Percentiles rank a stretch among this genome's conserved stretches.
These are phyloP conservation scores for Caenorhabditis wallacei DNA, from an alignment of 2,888 invertebrate species.

Conservation along the genomic window DNA sequence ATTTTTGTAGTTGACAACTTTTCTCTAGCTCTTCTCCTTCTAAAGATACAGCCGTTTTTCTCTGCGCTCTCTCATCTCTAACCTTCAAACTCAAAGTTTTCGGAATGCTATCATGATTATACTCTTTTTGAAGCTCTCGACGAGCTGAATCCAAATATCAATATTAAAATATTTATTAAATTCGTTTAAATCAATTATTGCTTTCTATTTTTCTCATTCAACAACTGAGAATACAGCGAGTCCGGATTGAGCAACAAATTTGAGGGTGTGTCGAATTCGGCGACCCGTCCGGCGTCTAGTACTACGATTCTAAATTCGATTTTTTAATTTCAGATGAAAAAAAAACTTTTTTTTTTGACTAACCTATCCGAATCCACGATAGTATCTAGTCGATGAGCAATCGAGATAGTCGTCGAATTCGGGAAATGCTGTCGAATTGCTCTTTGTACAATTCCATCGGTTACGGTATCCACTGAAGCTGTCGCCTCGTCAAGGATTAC, in stretches of 20 bases:
- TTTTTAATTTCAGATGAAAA: neutral
- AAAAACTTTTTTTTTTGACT: constrained; percentile 82
- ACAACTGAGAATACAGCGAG: constrained; percentile 83
- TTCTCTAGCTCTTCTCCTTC: no score
- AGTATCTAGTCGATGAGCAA: constrained; percentile 93
- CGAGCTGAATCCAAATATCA: neutral
- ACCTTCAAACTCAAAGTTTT: no score
- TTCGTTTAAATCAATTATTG: constrained; percentile 11
- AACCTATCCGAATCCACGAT: constrained; percentile 90
- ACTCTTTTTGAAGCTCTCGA: neutral
- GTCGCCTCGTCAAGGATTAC: constrained; percentile 86
- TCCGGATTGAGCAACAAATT: constrained; percentile 82
- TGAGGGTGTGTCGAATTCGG: constrained; percentile 84
- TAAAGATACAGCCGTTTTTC: no score
- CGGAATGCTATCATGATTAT: neutral
- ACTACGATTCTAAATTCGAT: constrained; percentile 84
- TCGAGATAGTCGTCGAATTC: constrained; percentile 86
- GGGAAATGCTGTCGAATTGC: constrained; percentile 89
- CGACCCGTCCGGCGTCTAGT: constrained; percentile 84
- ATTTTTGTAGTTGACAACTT: no score
- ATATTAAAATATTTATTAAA: no score
- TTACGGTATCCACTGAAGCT: constrained; percentile 83
- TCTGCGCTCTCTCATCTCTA: no score
- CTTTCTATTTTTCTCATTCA: constrained; percentile 79
- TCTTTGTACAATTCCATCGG: constrained; percentile 85